Evolutionary conservation across 2,888 invertebrate species (phyloP).

Genomic region (Antitype chi): DNA sequence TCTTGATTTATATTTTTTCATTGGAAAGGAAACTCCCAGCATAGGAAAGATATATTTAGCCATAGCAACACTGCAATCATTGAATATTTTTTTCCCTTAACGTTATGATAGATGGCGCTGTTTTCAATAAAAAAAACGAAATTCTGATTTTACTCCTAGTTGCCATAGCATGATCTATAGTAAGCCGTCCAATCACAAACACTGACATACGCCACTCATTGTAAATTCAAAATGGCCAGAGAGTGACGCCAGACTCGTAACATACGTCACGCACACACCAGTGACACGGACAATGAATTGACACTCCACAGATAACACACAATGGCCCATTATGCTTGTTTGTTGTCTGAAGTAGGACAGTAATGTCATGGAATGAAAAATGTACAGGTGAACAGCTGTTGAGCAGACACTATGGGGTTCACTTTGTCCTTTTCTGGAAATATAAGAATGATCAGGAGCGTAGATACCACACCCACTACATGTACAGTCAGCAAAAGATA

Average conservation of each 20-base stretch:
- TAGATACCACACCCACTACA: no score
- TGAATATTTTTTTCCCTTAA: no score
- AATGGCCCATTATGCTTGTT: slow-evolving; percentile 61
- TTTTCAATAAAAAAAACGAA: no score
- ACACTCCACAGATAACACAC: slow-evolving; percentile 61
- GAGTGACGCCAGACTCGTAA: slow-evolving; percentile 30
- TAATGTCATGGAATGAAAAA: slow-evolving; percentile 45
- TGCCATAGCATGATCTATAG: no score
- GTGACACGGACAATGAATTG: slow-evolving; percentile 60
- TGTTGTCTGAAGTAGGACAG: slow-evolving; percentile 50
- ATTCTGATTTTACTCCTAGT: no score
- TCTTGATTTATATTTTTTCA: no score
- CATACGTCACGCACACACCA: slow-evolving; percentile 44
- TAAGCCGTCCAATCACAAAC: slow-evolving; percentile 24
- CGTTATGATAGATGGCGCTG: no score
- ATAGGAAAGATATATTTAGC: no score
- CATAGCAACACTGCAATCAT: no score
- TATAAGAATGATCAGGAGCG: no score
- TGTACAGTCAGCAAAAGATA: no score
- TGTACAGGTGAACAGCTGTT: slow-evolving; percentile 19
- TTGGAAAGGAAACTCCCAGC: no score
- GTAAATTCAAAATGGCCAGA: slow-evolving; percentile 47
- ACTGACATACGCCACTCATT: slow-evolving; percentile 51
- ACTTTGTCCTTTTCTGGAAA: background rate
- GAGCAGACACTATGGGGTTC: background rate